A percentile compares a stretch with the other conserved stretches of the same genome.
Evolutionary conservation across 2,797 vertebrate genomes (phyloP).

Genomic region (Champsocephalus gunnari): DNA sequence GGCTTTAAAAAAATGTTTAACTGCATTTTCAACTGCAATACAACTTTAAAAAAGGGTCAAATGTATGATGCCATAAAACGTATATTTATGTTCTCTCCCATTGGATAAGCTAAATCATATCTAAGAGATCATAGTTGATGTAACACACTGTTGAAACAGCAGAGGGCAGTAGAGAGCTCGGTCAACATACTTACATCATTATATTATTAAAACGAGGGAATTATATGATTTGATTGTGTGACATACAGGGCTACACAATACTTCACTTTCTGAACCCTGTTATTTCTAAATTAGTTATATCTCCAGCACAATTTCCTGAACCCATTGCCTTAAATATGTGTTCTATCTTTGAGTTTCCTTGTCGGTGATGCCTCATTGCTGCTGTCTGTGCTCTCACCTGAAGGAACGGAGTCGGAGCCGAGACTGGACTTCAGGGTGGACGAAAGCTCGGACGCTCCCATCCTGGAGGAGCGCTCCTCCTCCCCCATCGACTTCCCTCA

Average conservation of each 20-base stretch:
- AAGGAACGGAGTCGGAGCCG: slow-evolving; percentile 88
- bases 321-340: not conserved
- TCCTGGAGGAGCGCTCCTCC: slow-evolving; percentile 91
- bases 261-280: not conserved
- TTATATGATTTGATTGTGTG: too few relatives aligned
- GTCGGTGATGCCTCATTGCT: not conserved
- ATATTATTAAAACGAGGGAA: not conserved
- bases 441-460: slow-evolving; percentile 91
- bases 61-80: not conserved
- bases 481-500: slow-evolving; percentile 90
- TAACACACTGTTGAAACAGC: slow-evolving; percentile 35
- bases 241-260: not conserved
- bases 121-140: not conserved
- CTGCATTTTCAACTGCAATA: not conserved
- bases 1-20: too few relatives aligned
- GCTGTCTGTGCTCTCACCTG: not conserved
- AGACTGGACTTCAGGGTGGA: slow-evolving; percentile 91
- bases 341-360: not conserved
- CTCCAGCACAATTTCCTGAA: too few relatives aligned
- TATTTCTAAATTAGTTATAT: too few relatives aligned
- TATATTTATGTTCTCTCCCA: not conserved
- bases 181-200: not conserved
- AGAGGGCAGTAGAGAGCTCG: slow-evolving; percentile 58
- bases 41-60: not conserved
- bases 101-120: fast-evolving